Conservation (phyloP, 2,888 invertebrate genomes). For the Phengaris arion region DNA sequence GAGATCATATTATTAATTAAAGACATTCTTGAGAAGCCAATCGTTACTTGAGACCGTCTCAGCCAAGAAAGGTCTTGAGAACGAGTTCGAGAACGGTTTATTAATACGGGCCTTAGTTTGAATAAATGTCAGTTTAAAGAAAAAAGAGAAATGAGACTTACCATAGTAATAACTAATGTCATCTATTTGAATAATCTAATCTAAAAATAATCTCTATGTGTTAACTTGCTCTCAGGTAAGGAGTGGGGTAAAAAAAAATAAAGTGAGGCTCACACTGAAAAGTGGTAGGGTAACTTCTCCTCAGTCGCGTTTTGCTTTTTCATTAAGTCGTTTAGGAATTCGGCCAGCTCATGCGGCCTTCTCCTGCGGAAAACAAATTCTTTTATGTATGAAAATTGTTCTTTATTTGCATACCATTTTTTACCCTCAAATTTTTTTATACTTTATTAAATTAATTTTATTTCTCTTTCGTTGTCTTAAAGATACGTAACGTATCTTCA, state of each 20-base stretch:
- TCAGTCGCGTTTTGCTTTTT: conserved; percentile 64
- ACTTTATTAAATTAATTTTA: not conserved
- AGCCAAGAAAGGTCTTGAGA: too few relatives aligned
- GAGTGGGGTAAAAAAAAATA: conserved; percentile 49
- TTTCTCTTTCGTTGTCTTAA: not conserved
- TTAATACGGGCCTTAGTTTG: too few relatives aligned
- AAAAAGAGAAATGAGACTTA: too few relatives aligned
- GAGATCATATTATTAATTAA: too few relatives aligned
- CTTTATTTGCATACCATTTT: not conserved
- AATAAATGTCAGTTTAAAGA: too few relatives aligned
- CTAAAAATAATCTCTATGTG: not conserved
- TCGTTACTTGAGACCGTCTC: too few relatives aligned
- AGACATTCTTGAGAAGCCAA: too few relatives aligned
- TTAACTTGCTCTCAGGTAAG: conserved; percentile 8
- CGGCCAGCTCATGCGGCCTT: conserved; percentile 76
- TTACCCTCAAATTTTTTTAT: not conserved
- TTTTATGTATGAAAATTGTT: conserved; percentile 33
- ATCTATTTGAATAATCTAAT: too few relatives aligned
- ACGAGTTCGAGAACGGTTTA: too few relatives aligned
- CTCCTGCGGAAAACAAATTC: conserved; percentile 74
- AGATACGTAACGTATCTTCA: not conserved
- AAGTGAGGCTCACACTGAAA: conserved; percentile 78
- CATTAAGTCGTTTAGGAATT: conserved; percentile 76
- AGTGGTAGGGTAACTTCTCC: conserved; percentile 79
- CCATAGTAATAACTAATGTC: too few relatives aligned